Evolutionary conservation across 2,888 invertebrate species (phyloP).

Genomic region (Tridacna gigas): DNA sequence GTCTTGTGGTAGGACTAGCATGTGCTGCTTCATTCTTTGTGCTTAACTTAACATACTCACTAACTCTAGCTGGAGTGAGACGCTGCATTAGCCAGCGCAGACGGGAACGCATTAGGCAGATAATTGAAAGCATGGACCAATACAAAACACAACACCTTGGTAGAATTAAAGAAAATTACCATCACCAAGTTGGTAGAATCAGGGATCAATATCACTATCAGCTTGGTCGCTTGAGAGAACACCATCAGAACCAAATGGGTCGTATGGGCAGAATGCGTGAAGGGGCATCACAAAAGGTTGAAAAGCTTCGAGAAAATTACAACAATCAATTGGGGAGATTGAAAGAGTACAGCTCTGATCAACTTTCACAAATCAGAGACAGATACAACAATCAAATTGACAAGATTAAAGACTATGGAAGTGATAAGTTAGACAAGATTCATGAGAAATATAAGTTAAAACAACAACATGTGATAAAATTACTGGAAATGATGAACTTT

Average conservation of each 20-base stretch:
- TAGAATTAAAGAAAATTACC: conserved; percentile 81
- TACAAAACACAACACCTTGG: conserved; percentile 81
- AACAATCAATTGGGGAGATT: conserved; percentile 94
- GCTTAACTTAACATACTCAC: conserved; percentile 92
- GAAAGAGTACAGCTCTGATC: conserved; percentile 95
- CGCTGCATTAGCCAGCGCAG: conserved; percentile 84
- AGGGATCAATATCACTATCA: conserved; percentile 80
- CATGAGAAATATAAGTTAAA: conserved; percentile 98
- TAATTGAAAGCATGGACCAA: conserved; percentile 85
- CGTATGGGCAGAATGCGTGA: conserved; percentile 95
- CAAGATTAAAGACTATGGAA: conserved; percentile 97
- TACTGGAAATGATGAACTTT: conserved; percentile 96
- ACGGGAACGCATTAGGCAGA: conserved; percentile 72
- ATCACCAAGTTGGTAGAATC: conserved; percentile 78
- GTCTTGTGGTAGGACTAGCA: conserved; percentile 92
- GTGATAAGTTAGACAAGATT: conserved; percentile 94
- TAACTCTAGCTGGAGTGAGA: conserved; percentile 85
- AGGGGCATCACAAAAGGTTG: conserved; percentile 96
- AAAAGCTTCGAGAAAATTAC: conserved; percentile 96
- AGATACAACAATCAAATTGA: conserved; percentile 98
- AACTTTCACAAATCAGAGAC: conserved; percentile 96
- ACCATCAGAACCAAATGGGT: conserved; percentile 90
- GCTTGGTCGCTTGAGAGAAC: conserved; percentile 91
- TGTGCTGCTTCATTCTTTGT: conserved; percentile 92
- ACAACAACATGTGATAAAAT: conserved; percentile 96